Evolutionary conservation across 2,888 invertebrate genomes (phyloP), one percentile per base, ranked within the genome.

Genomic region (Tenthredo mesomela): DNA sequence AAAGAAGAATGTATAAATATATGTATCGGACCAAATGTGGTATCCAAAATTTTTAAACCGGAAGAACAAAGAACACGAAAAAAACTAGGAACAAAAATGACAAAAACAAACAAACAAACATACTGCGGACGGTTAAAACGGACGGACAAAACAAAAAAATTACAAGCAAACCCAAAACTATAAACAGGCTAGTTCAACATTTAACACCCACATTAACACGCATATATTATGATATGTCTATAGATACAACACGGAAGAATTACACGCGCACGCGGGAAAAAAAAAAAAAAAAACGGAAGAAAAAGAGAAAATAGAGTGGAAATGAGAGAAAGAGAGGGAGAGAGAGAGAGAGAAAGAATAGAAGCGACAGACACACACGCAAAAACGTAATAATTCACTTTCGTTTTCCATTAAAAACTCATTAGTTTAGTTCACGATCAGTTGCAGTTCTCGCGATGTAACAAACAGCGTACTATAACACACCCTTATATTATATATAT

Each of bases 11-110:
- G 29, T 40, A 15, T 47, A 75, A 47, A 87, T 82, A 83, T 88
- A 88, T 86, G 85, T 87, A 89, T 89, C 87, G 88, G 88, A 90
- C 88, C 88, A 90, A 91, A 87, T 86, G 85, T 89, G 88, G 88
- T 88, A 87, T 88, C 87, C 88, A 89, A 84, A 88, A 87, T 85
- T 21, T 43, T 84, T 58, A 84, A 71, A 82, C 84, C 77, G 65
- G 84, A 85, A 82, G 18, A 67, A 77, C 85, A 82, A 85, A 84
- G 47, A 50, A 85, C 33, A 83, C 84, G n/a, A n/a, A 25, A 58
- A 2, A 84, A 67, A 70, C 58, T 58, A 80, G 84, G 67, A 82
- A 47, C 10, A 65, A 80, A 82, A 86, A 82, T 33, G 29, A 43
- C n/a, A 21, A 6, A 47, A 82, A 47, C 73, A 86, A 65, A 43